phyloP scores from a whole-genome alignment of 1,140 invertebrate genomes.

The Papilio glaucus region DNA sequence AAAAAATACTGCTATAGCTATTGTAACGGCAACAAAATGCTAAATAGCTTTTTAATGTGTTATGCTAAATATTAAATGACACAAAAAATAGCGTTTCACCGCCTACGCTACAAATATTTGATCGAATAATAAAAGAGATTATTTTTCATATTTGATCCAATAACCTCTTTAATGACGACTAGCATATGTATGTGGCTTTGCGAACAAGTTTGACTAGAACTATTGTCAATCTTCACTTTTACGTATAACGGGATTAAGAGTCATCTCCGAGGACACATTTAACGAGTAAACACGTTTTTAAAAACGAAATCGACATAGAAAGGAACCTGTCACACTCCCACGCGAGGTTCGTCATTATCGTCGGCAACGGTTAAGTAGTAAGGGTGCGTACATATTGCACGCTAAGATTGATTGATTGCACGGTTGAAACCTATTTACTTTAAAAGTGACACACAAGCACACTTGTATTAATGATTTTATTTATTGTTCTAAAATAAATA shows the following conservation, averaged over 20 bases:
- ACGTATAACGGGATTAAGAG: constrained; percentile 63
- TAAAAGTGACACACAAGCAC: too few relatives aligned
- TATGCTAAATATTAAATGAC: background rate
- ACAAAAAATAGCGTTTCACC: constrained; percentile 12
- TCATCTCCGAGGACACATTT: constrained; percentile 55
- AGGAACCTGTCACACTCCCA: constrained; percentile 62
- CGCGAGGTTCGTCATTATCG: constrained; percentile 52
- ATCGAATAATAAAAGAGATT: too few relatives aligned
- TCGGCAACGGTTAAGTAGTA: constrained; percentile 36
- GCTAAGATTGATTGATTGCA: too few relatives aligned
- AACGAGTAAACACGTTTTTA: constrained; percentile 56
- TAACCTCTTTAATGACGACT: constrained; percentile 49
- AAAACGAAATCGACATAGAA: constrained; percentile 64
- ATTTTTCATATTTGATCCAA: constrained; percentile 40
- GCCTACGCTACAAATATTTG: constrained; percentile 13
- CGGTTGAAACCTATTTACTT: too few relatives aligned
- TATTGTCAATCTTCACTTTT: constrained; percentile 65
- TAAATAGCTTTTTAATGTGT: background rate
- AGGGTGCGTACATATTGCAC: constrained; percentile 18
- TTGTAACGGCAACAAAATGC: constrained; percentile 20
- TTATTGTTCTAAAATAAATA: too few relatives aligned
- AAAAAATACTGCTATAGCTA: too few relatives aligned
- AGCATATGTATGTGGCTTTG: constrained; percentile 47
- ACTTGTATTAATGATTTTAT: too few relatives aligned
- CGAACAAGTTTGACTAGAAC: constrained; percentile 49